Conservation (phyloP, 2,888 invertebrate species). For the Chloromyia formosa region DNA sequence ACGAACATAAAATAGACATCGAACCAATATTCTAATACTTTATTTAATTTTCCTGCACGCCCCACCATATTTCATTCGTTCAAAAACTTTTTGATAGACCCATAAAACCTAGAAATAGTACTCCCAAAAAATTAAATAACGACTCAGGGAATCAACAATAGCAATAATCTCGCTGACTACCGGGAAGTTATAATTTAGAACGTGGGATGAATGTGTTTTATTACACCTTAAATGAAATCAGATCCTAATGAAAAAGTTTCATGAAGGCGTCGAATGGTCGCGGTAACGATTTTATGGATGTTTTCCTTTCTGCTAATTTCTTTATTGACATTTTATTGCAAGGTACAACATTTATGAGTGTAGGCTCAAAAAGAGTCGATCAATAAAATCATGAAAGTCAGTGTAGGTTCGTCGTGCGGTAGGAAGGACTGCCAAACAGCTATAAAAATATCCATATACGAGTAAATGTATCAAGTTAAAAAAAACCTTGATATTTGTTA, state of each 20-base stretch:
- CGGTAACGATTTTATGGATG: not conserved
- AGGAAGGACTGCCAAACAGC: too few relatives aligned
- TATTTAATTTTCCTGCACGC: too few relatives aligned
- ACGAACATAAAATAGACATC: too few relatives aligned
- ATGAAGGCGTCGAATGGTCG: not conserved
- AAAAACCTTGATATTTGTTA: too few relatives aligned
- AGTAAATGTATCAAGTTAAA: too few relatives aligned
- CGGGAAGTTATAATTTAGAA: not conserved
- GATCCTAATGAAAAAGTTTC: slow-evolving; percentile 18
- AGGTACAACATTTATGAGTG: not conserved
- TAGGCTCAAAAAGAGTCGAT: too few relatives aligned
- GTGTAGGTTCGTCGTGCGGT: too few relatives aligned
- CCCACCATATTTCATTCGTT: too few relatives aligned
- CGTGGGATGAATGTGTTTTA: slow-evolving; percentile 6
- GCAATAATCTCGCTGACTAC: not conserved
- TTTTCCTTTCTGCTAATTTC: not conserved
- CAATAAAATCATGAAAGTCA: too few relatives aligned
- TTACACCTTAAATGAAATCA: slow-evolving; percentile 6
- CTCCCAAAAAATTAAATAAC: not conserved
- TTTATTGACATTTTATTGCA: not conserved
- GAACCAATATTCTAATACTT: too few relatives aligned
- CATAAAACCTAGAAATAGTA: not conserved
- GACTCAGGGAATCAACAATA: not conserved
- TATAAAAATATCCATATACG: too few relatives aligned
- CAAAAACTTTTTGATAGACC: not conserved